Conservation (phyloP, 37 sponge, comb jelly and placozoan species). For the Ianthella basta region DNA sequence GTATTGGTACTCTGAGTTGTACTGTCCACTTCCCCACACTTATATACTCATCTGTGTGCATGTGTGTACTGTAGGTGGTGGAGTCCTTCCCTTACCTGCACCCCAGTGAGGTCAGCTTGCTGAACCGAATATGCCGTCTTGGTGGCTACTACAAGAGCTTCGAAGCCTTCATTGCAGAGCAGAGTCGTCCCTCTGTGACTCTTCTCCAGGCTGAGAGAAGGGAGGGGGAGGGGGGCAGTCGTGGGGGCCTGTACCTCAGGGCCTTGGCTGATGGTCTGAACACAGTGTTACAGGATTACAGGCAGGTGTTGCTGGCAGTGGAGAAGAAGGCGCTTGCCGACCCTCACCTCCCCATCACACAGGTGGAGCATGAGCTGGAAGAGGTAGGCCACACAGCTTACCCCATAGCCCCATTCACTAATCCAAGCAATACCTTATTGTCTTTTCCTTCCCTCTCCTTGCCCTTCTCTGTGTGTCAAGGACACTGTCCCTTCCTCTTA, state of each 20-base stretch:
- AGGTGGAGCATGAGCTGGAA: constrained; percentile 55
- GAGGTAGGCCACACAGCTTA: constrained; percentile 15
- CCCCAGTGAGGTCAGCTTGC: constrained; percentile 65
- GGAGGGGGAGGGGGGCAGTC: background rate
- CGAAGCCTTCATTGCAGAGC: constrained; percentile 55
- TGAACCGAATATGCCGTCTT: constrained; percentile 72
- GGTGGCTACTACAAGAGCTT: constrained; percentile 68
- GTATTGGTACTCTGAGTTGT: no score
- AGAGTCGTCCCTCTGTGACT: constrained; percentile 38
- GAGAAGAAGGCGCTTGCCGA: constrained; percentile 68
- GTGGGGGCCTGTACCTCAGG: constrained; percentile 55
- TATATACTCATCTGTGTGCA: no score
- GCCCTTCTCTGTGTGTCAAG: no score
- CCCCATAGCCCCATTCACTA: background rate
- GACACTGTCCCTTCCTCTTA: no score
- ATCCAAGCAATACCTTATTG: background rate
- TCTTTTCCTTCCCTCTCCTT: background rate
- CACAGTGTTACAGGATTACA: constrained; percentile 54
- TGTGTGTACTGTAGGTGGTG: constrained; percentile 61
- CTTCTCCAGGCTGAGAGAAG: background rate
- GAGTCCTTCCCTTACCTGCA: constrained; percentile 70
- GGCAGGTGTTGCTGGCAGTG: constrained; percentile 53
- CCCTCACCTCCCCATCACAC: constrained; percentile 69
- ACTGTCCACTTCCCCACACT: no score
- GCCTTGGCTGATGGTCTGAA: constrained; percentile 72